Base-by-base conservation (phyloP, 2,888 invertebrate genomes). In the Dermolepida albohirtum region DNA sequence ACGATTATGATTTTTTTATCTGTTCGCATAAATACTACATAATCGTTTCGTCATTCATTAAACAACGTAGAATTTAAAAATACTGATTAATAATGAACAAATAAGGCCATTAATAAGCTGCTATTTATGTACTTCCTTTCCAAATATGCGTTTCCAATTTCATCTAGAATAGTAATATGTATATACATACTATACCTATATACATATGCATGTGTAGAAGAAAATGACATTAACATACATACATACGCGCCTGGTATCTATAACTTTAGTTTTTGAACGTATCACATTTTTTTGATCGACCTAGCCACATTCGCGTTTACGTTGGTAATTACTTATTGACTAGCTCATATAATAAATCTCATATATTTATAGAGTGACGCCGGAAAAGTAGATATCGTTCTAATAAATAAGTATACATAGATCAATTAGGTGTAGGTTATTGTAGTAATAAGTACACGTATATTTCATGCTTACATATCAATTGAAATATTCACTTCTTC, bases 371-470 rank as follows among this genome's bases (percentile, higher is more conserved):
- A 55, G 17, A 16, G 55, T 55, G 41, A 55, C 41, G 41, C 55
- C 10, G 41, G 5, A 41, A 55, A 55, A 52, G 40, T n/a, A 12
- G 17, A 17, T 41, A 22, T n/a, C 22, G 22, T 22, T 55, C 43
- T 40, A 55, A 55, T 41, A 41, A 55, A 55, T 55, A 55, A 55
- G 41, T 41, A 22, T 22, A 55, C 41, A 55, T 55, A 41, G 22
- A 55, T 55, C 55, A 55, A 55, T 55, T 55, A 55, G 17, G 54
- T 54, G 54, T 54, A 54, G 54, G 54, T 54, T 54, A 54, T 54
- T 54, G 55, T 55, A 41, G 41, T 41, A 55, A 55, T 55, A 55
- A 41, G 34, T 6, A 34, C 34, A 55, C 22, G 22, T 41, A 16
- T 55, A 41, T 41, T 55, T 41, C 55, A 55, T 41, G 41, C 41